These are phyloP conservation scores for Caradrina clavipalpis DNA, from an alignment of 2,888 invertebrate species.

Conservation along the genomic window DNA sequence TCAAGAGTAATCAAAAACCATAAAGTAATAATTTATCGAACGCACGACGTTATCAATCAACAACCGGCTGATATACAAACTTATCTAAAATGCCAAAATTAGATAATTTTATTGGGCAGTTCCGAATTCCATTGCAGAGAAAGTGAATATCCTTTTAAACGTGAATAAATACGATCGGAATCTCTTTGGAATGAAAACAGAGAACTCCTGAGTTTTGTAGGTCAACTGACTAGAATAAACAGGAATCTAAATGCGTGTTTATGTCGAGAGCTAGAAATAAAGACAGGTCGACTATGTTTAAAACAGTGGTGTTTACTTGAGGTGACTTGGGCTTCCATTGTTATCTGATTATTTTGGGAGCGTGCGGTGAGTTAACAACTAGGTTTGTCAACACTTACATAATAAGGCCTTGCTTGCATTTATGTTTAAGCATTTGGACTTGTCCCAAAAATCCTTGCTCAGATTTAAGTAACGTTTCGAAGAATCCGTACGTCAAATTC, in stretches of 20 bases:
- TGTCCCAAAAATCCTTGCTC: constrained; percentile 8
- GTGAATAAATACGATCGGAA: constrained; percentile 51
- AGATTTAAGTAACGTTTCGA: not conserved
- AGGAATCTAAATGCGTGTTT: constrained; percentile 59
- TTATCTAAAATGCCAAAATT: constrained; percentile 14
- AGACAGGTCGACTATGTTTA: constrained; percentile 53
- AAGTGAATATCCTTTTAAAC: constrained; percentile 45
- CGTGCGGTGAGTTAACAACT: constrained; percentile 38
- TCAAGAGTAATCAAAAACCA: not conserved
- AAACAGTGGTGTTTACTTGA: constrained; percentile 54
- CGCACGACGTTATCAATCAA: constrained; percentile 14
- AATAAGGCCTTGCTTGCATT: constrained; percentile 36
- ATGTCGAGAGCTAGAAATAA: constrained; percentile 65
- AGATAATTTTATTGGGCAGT: constrained; percentile 14
- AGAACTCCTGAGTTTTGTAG: constrained; percentile 61
- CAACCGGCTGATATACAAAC: not conserved
- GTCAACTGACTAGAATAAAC: constrained; percentile 62
- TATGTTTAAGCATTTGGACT: constrained; percentile 15
- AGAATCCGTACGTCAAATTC: not conserved
- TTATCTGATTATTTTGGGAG: constrained; percentile 44
- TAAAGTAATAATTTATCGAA: constrained; percentile 1
- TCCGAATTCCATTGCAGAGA: constrained; percentile 36
- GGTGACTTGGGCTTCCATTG: constrained; percentile 41
- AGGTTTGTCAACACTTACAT: constrained; percentile 42
- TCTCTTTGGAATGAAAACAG: constrained; percentile 57